phyloP scores from a whole-genome alignment of 2,113 vertebrate species.

The Thryonomys swinderianus region DNA sequence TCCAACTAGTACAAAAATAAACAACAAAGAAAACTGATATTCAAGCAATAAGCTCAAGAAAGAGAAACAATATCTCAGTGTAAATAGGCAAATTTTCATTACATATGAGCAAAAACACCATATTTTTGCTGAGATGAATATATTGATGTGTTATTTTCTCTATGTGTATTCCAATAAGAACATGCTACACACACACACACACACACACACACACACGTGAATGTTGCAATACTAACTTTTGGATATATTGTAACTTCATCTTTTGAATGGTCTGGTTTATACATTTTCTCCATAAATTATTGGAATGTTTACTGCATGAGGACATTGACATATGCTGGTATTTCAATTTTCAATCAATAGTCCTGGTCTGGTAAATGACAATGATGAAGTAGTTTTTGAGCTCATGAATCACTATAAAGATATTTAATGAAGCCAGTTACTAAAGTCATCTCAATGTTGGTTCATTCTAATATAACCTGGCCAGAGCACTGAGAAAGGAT shows the following conservation, averaged over 20 bases:
- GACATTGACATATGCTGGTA: neutral
- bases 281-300: slow-evolving; percentile 33
- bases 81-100: slow-evolving; percentile 15
- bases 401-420: slow-evolving; percentile 16
- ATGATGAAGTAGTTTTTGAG: slow-evolving; percentile 29
- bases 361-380: neutral
- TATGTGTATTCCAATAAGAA: neutral
- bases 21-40: neutral
- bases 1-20: neutral
- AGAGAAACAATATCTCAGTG: neutral
- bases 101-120: neutral
- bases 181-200: neutral
- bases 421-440: neutral
- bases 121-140: slow-evolving; percentile 44
- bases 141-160: slow-evolving; percentile 11
- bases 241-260: slow-evolving; percentile 36
- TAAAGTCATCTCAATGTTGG: slow-evolving; percentile 16
- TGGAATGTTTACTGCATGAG: neutral
- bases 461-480: neutral
- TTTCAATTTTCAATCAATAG: slow-evolving; percentile 52
- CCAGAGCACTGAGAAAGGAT: neutral
- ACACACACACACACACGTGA: neutral
- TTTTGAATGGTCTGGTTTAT: neutral
- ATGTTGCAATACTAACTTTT: slow-evolving; percentile 3
- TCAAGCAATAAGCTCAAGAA: neutral